Base-by-base conservation (phyloP, 2,888 invertebrate genomes). In the Lochmaea crataegi region DNA sequence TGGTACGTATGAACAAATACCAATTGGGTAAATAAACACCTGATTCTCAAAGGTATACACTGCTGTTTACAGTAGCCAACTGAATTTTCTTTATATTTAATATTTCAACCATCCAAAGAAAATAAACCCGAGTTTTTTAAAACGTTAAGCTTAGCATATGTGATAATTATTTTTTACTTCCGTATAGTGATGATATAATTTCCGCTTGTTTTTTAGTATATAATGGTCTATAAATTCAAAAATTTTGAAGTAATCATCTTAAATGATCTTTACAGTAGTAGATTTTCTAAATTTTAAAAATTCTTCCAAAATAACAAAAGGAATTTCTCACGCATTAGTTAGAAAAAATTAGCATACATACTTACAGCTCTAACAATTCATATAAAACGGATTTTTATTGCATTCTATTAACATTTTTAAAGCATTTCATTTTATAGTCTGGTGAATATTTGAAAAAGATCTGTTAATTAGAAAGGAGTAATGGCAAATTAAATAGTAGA, bases 141-240 rank as follows among this genome's bases (percentile, higher is more conserved):
- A 32, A 56, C 7, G 32, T 38, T 38, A 38, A 60, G 14, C 65
- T 11, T n/a, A 11, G 65, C 65, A 48, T 32, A 51, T 65, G 51
- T 56, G 32, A 38, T 18, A 18, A 32, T 67, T 41, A 53, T 26
- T 51, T 63, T 69, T 22, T 63, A 63, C 42, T 64, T 69, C 32
- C 56, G 51, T 63, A 26, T 42, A 42, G 41, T 26, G 63, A 69
- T 69, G 63, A 69, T 41, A 69, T 53, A 42, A 69, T 69, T 69
- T 69, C 69, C 69, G 63, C 42, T 69, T 53, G 38, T 56, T 63
- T 53, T 56, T 11, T 38, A n/a, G 61, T 38, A 61, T 68, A 68
- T 51, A 68, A 68, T 68, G 51, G 68, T 32, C 68, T 51, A 68
- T 68, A 68, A 61, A 68, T 68, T 68, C 26, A 48, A 68, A 68